These are phyloP conservation scores for Tinea pellionella DNA, from an alignment of 2,888 invertebrate species.

Conservation along the genomic window DNA sequence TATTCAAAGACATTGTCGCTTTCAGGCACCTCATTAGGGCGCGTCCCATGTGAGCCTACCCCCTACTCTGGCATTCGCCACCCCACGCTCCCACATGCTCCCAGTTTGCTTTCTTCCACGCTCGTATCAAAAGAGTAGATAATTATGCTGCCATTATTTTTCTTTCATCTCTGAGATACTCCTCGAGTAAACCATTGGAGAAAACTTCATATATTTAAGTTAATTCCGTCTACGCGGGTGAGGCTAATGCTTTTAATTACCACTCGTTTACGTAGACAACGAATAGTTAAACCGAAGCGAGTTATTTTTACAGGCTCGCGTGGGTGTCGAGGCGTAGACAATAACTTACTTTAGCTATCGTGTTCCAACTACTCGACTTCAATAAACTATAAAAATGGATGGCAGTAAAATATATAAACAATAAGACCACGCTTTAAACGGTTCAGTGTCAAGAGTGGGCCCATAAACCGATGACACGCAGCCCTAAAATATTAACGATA, in stretches of 20 bases:
- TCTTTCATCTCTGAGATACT: conserved; percentile 2
- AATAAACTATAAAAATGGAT: conserved; percentile 1
- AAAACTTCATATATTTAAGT: not conserved
- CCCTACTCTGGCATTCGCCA: conserved; percentile 26
- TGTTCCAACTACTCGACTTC: conserved; percentile 1
- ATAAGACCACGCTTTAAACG: conserved; percentile 65
- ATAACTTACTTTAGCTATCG: not conserved
- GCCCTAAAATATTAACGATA: conserved; percentile 68
- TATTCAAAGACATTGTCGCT: conserved; percentile 64
- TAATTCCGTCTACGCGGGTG: not conserved
- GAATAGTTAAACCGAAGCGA: not conserved
- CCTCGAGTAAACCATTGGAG: not conserved
- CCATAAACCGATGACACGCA: conserved; percentile 68
- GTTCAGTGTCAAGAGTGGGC: conserved; percentile 68
- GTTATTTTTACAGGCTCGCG: not conserved
- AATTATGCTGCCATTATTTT: conserved; percentile 12
- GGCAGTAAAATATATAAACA: conserved; percentile 65
- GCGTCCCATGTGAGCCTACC: conserved; percentile 67
- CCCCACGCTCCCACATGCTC: conserved; percentile 23
- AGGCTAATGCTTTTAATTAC: not conserved
- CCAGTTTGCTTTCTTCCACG: conserved; percentile 18
- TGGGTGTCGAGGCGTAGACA: not conserved
- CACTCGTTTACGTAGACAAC: not conserved
- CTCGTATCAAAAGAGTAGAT: conserved; percentile 5
- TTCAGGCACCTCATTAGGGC: conserved; percentile 70